Conservation (phyloP, 2,797 vertebrate genomes). For the Chiroxiphia lanceolata region DNA sequence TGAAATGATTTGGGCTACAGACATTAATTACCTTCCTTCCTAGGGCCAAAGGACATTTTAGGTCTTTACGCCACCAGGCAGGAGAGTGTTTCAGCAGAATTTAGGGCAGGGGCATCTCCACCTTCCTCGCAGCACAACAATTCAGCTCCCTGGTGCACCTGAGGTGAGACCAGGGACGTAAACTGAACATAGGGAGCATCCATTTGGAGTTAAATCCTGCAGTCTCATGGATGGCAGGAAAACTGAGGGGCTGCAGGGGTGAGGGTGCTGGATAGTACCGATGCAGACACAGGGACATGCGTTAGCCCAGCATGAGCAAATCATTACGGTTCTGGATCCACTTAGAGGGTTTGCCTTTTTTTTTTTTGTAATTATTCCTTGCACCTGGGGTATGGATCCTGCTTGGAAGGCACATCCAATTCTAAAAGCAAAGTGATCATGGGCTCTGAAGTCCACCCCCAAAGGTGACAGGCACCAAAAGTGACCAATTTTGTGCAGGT, state of each 20-base stretch:
- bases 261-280: background rate
- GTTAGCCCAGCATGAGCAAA: background rate
- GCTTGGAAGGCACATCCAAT: background rate
- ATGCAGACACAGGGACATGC: background rate
- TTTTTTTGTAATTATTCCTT: background rate
- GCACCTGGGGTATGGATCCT: background rate
- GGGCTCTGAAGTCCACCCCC: background rate
- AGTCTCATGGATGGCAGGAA: background rate
- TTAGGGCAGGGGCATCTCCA: background rate
- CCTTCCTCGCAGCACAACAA: background rate
- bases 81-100: conserved; percentile 3
- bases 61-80: background rate
- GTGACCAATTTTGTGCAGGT: background rate
- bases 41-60: conserved; percentile 10
- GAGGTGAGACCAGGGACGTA: background rate
- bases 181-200: background rate
- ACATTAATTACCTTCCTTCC: conserved; percentile 39
- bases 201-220: background rate
- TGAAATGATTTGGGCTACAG: conserved; percentile 6
- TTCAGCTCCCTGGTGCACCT: background rate
- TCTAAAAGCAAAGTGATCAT: background rate
- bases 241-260: background rate
- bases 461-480: background rate
- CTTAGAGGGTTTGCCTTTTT: background rate
- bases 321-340: background rate